Conservation (phyloP, 1,140 invertebrate species). For the Trichonephila clavata region DNA sequence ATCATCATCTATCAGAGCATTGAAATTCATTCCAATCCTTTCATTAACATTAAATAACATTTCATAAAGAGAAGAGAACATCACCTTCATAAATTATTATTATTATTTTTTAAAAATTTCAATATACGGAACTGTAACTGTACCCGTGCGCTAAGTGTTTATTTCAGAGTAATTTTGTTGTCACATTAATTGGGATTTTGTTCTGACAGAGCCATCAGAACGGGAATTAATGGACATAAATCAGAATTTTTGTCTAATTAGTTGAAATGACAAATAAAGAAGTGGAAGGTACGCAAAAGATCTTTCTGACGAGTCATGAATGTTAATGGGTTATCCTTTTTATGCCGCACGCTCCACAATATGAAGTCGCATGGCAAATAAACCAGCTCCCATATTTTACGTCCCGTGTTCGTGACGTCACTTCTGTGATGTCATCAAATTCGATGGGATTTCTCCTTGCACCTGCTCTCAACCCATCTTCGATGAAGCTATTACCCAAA, state of each 20-base stretch:
- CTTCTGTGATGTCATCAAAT: background rate
- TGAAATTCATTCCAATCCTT: background rate
- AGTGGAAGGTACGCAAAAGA: too few species aligned
- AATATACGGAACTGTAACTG: background rate
- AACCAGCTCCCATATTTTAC: background rate
- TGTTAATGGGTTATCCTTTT: background rate
- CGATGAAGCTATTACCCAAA: constrained; percentile 9
- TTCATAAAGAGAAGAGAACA: background rate
- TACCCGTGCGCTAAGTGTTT: background rate
- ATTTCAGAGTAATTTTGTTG: background rate
- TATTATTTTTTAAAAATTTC: background rate
- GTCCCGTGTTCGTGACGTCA: background rate
- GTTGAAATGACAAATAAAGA: background rate
- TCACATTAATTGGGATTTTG: background rate
- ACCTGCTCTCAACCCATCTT: background rate
- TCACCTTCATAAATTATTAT: background rate
- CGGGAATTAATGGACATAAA: background rate
- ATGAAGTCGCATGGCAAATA: background rate
- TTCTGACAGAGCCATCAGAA: background rate
- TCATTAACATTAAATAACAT: background rate
- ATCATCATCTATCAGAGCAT: background rate
- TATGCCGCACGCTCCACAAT: background rate
- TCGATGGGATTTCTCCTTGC: background rate
- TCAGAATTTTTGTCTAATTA: background rate
- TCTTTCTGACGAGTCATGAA: too few species aligned